Percentiles rank a stretch among this genome's conserved stretches.
Evolutionary conservation across 2,888 invertebrate species (phyloP).

Genomic region (Margaritifera margaritifera): DNA sequence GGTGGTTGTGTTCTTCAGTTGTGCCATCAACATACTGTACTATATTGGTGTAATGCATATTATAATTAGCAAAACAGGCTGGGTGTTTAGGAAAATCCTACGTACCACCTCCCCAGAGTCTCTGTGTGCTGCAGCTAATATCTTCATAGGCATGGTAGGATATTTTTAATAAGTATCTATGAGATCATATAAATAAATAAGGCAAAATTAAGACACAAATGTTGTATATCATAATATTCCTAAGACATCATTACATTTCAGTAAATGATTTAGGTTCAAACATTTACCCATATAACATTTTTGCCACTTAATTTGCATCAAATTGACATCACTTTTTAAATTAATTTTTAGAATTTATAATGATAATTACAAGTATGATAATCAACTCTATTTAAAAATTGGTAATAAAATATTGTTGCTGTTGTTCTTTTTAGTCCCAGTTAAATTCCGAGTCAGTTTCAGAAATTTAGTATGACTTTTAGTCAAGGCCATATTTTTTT

Average conservation of each 20-base stretch:
- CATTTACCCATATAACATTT: too few species aligned
- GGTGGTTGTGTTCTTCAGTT: slow-evolving; percentile 94
- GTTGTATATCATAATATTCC: too few species aligned
- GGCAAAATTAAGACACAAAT: too few species aligned
- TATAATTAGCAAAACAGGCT: slow-evolving; percentile 86
- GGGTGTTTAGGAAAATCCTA: slow-evolving; percentile 80
- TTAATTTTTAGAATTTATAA: background rate
- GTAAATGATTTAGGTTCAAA: too few species aligned
- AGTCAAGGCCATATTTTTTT: background rate
- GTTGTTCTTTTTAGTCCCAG: background rate
- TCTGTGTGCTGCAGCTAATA: slow-evolving; percentile 92
- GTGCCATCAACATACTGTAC: slow-evolving; percentile 90
- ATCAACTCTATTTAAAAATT: background rate
- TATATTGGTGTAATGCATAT: slow-evolving; percentile 91
- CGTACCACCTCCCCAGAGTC: slow-evolving; percentile 96
- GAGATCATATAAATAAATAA: too few species aligned
- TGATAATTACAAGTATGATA: background rate
- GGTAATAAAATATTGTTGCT: background rate
- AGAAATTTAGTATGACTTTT: background rate
- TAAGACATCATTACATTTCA: too few species aligned
- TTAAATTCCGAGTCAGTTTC: background rate
- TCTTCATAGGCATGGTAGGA: slow-evolving; percentile 92
- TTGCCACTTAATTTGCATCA: background rate
- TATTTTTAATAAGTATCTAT: background rate
- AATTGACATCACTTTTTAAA: too few species aligned